Conservation (phyloP, 2,113 vertebrate species). For the Vidua chalybeata region DNA sequence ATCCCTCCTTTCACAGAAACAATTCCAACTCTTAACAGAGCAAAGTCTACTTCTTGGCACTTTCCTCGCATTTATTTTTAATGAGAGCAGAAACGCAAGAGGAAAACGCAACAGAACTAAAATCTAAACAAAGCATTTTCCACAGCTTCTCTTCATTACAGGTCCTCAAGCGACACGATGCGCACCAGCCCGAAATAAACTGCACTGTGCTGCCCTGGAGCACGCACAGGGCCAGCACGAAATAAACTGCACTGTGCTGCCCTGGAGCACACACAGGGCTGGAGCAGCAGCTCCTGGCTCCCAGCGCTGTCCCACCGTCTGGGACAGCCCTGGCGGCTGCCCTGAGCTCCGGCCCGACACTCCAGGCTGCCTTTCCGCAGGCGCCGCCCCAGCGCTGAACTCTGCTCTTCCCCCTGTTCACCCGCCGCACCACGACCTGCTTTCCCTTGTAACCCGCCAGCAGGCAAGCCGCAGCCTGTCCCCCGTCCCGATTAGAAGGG, state of each 20-base stretch:
- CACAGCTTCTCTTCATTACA: not conserved
- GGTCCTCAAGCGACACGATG: rapidly evolving
- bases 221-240: rapidly evolving
- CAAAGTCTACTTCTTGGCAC: not conserved
- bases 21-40: not conserved
- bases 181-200: not conserved
- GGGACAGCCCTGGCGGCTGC: rapidly evolving
- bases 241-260: not conserved
- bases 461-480: not conserved
- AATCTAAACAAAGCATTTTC: not conserved
- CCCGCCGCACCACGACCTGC: not conserved
- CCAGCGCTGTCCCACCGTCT: rapidly evolving
- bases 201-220: rapidly evolving
- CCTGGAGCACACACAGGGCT: rapidly evolving
- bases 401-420: not conserved
- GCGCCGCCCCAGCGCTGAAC: not conserved
- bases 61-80: not conserved
- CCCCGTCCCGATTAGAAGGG: rapidly evolving
- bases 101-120: not conserved
- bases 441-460: rapidly evolving
- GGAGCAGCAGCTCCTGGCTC: not conserved
- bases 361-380: not conserved
- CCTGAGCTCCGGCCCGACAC: not conserved
- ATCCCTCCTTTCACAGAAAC: not conserved
- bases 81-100: not conserved